Evolutionary conservation across 2,113 vertebrate genomes (phyloP), one percentile per base, ranked within the genome.

Genomic region (Rhinogobius similis): DNA sequence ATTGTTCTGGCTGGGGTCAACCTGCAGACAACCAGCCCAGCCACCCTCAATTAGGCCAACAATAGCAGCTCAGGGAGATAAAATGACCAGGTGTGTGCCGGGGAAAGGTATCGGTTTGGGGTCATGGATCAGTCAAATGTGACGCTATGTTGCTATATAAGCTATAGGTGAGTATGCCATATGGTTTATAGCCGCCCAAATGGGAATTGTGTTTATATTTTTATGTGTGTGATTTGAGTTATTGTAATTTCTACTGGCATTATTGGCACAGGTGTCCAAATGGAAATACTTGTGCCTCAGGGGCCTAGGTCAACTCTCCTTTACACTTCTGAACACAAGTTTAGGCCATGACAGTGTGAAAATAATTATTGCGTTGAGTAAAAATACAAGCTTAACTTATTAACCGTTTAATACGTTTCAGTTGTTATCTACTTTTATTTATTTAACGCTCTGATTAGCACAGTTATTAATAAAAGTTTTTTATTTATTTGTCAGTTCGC

Each of bases 1-100:
- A 90, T 92, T 93, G 90, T 93, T 87, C 67, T 77, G 82, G 83
- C 71, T 39, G 78, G 79, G 90, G 91, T 91, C 92, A 91, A 84
- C 84, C 73, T 36, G 81, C 83, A 87, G 83, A 84, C 79, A 80
- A 65, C 50, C 77, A 73, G 67, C 72, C 75, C 12, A 76, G 76
- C 73, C 80, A 79, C 65, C 67, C 65, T 82, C 87, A 88, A 88
- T 89, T 89, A 89, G 79, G 59, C 74, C 78, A 78, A 91, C 87
- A 90, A 90, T 86, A 73, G 88, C 79, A 0, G 43, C 18, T 48
- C 50, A 67, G 75, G 36, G 76, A 90, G 91, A 91, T 91, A 88
- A 90, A 91, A 87, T 87, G 84, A 87, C 91, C 90, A 90, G 90
- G 91, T 92, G 87, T 88, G 84, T 88, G 80, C 53, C 82, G 76